A percentile compares a stretch with the other conserved stretches of the same genome.
Evolutionary conservation across 2,113 vertebrate species (phyloP).

Genomic region (Holacanthus passer): DNA sequence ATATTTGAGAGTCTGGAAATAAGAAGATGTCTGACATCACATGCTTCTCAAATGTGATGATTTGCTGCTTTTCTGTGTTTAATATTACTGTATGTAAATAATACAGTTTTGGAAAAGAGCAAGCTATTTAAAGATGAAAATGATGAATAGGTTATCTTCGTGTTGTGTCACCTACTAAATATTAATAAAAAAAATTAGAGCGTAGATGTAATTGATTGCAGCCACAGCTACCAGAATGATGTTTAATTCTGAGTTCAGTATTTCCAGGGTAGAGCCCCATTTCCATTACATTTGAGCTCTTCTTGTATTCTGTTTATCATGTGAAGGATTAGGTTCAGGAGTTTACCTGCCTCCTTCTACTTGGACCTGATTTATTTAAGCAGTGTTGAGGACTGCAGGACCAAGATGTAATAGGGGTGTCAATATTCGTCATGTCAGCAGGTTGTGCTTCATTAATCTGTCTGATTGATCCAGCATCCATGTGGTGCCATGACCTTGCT

Average conservation of each 20-base stretch:
- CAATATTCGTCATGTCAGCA: constrained; percentile 78
- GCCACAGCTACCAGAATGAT: neutral
- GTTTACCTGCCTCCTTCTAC: constrained; percentile 54
- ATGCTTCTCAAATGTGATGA: neutral
- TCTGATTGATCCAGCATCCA: constrained; percentile 74
- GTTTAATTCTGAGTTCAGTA: constrained; percentile 19
- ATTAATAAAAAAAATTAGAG: neutral
- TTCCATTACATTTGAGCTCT: neutral
- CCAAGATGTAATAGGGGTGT: constrained; percentile 68
- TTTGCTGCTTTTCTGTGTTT: neutral
- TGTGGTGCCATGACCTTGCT: constrained; percentile 73
- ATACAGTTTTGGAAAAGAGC: neutral
- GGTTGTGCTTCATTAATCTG: constrained; percentile 75
- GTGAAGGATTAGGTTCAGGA: constrained; percentile 54
- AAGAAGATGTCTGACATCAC: no score
- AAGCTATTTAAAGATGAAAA: neutral
- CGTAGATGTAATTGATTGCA: neutral
- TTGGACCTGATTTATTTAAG: constrained; percentile 62
- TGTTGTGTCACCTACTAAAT: neutral
- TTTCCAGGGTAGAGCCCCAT: neutral
- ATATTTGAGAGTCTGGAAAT: constrained; percentile 5
- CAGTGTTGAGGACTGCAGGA: constrained; percentile 47
- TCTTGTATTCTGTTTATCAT: constrained; percentile 21
- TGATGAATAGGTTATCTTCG: neutral
- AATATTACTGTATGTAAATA: neutral